Evolutionary conservation across 1,140 invertebrate genomes (phyloP), one percentile per base, ranked within the genome.

Genomic region (Anastrepha obliqua): DNA sequence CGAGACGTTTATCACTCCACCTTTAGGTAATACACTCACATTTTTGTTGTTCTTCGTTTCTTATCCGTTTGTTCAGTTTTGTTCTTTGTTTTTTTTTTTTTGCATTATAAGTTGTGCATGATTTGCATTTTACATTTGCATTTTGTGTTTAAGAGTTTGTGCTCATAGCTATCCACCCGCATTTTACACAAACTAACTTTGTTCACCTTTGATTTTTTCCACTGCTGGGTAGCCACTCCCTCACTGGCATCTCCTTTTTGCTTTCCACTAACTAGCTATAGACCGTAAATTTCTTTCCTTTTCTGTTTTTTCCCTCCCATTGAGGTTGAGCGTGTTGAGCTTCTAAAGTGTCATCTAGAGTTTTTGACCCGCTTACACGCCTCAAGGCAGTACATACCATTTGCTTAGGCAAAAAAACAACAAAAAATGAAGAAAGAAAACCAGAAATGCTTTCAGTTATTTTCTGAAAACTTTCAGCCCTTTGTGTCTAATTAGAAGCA

Each of bases 291-390:
- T 29, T 58, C 20, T 51, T 47, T 55, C 20, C n/a, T 58, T n/a
- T 20, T 47, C 7, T 9, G 2, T 78, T 39, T 81, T 20, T 29
- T 20, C 9, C 9, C 64, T 67, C 29, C 9, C 29, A 39, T 39
- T 9, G 64, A 67, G 8, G 64, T 20, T 67, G 64, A 20, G 20
- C 64, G 7, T 3, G 74, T 58, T 81, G 47, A 15, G 15, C 44
- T 29, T 11, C 20, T 51, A n/a, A 74, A 74, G 70, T n/a, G 70
- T 42, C 20, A 81, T 51, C 51, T 11, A 81, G 47, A 81, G 74
- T 20, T 81, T 81, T 81, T 81, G 74, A 81, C 74, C 74, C 44
- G 74, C 74, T 81, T 81, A 81, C 74, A 81, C 47, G 47, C 74
- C 74, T 55, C 47, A 55, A 55, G 47, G 74, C 47, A n/a, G 1